Base-by-base conservation (phyloP, 1,140 invertebrate genomes). In the Zaprionus lachaisei region DNA sequence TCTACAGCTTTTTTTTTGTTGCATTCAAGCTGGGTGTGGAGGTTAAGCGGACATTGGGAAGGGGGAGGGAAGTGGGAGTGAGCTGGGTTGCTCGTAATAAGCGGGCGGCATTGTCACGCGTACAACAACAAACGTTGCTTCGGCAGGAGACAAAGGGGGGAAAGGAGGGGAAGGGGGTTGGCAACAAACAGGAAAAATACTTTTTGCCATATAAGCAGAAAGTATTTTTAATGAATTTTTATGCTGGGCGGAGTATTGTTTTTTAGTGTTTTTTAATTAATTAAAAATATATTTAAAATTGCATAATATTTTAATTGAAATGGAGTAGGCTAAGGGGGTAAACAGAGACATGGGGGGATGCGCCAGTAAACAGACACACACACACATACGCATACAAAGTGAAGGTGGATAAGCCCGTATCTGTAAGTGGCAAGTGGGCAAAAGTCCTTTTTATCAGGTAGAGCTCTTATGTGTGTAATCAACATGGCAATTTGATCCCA, bases 201-300 rank as follows among this genome's bases (percentile, higher is more conserved):
- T 74, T 80, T 80, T 51, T 66, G 80, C 73, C 71, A 24, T 77
- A 81, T 83, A 87, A 89, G 83, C 83, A 89, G 68, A 87, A 87
- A 80, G 78, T 89, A 83, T 89, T 87, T 87, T 75, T 69, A 81
- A 89, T 89, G 84, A 89, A 83, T 87, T 87, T 87, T 83, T 81
- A 72, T 81, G 54, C 44, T 72, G 72, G 58, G 44, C 37, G 41
- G 62, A 55, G 55, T 72, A 80, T 83, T 80, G 73, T 77, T 83
- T 86, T 74, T 73, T 72, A 86, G 77, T 80, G 77, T 78, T 74
- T 83, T 84, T 83, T 89, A 81, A 83, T 87, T 89, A 87, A 87
- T 83, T 81, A 83, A 83, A 87, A 89, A 83, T 83, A 84, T 89
- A 87, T 78, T 80, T 80, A 78, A 83, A 83, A 87, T 80, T 80